These are phyloP conservation scores for Ameiurus melas DNA, from an alignment of 2,113 vertebrate species.

Conservation along the genomic window DNA sequence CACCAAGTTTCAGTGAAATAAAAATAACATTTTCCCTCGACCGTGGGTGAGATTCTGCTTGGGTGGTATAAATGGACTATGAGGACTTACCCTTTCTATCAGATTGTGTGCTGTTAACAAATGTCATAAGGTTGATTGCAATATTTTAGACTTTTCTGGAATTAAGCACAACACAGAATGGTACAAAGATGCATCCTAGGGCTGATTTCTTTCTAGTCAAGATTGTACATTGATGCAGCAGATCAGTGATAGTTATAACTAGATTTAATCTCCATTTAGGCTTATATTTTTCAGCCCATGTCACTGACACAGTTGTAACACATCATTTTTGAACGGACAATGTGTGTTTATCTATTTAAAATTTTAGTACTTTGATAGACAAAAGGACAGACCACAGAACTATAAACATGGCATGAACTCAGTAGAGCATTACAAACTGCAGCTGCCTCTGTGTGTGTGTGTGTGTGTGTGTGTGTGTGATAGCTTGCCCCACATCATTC, in stretches of 20 bases:
- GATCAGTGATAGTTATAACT: not conserved
- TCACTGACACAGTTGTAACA: not conserved
- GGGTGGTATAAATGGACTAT: not conserved
- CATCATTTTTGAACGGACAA: not conserved
- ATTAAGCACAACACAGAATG: not conserved
- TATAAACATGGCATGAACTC: no score
- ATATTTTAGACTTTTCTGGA: not conserved
- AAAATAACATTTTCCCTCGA: not conserved
- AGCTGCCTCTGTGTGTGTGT: not conserved
- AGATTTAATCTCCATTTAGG: not conserved
- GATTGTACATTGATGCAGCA: not conserved
- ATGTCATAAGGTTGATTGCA: not conserved
- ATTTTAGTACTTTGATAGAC: no score
- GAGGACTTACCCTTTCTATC: not conserved
- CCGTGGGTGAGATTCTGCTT: not conserved
- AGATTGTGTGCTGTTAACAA: not conserved
- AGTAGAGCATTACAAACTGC: no score
- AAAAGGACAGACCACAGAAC: no score
- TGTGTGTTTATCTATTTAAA: no score
- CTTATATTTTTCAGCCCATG: not conserved
- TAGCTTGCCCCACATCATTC: no score
- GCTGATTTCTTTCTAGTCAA: not conserved
- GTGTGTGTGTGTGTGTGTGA: no score
- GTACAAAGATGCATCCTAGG: not conserved
- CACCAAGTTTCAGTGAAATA: not conserved